Base-by-base conservation (phyloP, 2,113 vertebrate species). In the Atherinomorus stipes region DNA sequence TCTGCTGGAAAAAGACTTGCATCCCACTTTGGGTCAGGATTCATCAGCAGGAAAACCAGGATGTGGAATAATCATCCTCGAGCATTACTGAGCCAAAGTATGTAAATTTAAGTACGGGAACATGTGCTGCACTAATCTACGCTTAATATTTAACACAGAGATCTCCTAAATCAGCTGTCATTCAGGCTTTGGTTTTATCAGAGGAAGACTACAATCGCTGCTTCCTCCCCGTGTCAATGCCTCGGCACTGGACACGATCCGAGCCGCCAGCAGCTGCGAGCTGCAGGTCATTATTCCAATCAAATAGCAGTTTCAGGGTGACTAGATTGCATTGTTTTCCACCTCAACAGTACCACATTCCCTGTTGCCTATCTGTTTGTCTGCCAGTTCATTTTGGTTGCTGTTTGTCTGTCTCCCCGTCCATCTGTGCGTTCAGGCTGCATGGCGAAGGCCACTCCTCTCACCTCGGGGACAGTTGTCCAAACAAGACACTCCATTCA, bases 401-500 rank as follows among this genome's bases (percentile, higher is more conserved):
- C 54, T 61, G 51, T 66, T 45, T 42, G 64, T 81, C 81, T 49
- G 64, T 82, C 80, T 68, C 44, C 74, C 75, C 64, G 61, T 62
- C 64, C 2, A 4, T 71, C 78, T 71, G 60, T 71, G 76, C 74
- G 74, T 57, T 62, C 72, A 50, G 80, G 71, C 83, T 51, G 66
- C 73, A 72, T 23, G 62, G 61, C 28, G 74, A 84, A 62, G 74
- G 83, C 85, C 76, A 85, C 85, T 74, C 84, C 58, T 85, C 64
- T 81, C 80, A 87, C 89, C 82, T 83, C 69, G 13, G 85, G 31
- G 87, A 90, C 80, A 78, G 80, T 81, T 83, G 89, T 89, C 86
- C 88, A 92, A 90, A 88, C 88, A 90, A 91, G 83, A 83, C 77
- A 74, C 89, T 91, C 78, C 71, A 90, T 90, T 93, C 83, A 88